phyloP scores from a whole-genome alignment of 2,113 vertebrate species.

The Parus major region DNA sequence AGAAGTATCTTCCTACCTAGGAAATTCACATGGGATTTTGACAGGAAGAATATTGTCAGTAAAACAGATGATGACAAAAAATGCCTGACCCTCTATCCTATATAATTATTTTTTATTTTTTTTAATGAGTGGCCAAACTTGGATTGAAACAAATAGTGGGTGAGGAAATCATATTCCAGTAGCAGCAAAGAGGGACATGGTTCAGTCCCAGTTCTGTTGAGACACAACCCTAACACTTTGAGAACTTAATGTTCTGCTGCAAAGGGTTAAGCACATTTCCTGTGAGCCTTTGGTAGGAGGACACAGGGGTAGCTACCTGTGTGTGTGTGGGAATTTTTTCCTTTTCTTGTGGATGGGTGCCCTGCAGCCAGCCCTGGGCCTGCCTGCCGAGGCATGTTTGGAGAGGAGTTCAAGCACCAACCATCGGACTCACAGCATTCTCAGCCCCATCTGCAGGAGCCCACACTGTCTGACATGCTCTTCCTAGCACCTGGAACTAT shows the following conservation, averaged over 20 bases:
- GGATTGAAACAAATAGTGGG: neutral
- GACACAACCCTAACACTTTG: neutral
- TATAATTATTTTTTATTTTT: neutral
- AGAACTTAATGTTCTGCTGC: neutral
- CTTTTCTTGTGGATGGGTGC: neutral
- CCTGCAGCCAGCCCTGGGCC: neutral
- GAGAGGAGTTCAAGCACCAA: neutral
- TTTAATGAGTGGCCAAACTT: neutral
- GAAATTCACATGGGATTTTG: neutral
- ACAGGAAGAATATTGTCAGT: neutral
- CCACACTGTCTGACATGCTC: neutral
- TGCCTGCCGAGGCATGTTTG: rapidly evolving
- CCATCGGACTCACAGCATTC: rapidly evolving
- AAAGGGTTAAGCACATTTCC: neutral
- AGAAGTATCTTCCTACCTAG: neutral
- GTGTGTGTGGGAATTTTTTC: neutral
- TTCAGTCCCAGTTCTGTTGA: neutral
- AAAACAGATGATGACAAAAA: neutral
- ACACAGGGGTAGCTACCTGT: neutral
- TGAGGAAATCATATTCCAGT: neutral
- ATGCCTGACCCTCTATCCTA: neutral
- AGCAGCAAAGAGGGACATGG: neutral
- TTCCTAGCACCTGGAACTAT: neutral
- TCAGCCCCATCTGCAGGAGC: neutral
- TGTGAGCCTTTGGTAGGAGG: neutral